Percentiles rank a stretch among this genome's conserved stretches.
phyloP scores from a whole-genome alignment of 23 tunicate genomes.

The Diplosoma virens region DNA sequence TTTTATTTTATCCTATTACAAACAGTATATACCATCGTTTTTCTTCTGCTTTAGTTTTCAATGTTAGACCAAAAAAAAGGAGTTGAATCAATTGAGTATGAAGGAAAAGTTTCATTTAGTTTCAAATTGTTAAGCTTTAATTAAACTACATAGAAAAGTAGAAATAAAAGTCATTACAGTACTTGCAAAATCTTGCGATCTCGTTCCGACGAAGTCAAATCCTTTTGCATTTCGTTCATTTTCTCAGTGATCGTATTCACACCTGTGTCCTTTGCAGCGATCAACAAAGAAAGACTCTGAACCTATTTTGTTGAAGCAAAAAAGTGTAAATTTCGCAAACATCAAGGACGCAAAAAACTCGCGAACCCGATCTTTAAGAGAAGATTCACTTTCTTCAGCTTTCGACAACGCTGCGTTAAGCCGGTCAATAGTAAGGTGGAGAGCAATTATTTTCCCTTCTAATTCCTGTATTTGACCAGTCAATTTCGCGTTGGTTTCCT shows the following conservation, averaged over 20 bases:
- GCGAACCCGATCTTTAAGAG: constrained; percentile 66
- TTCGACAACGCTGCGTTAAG: constrained; percentile 80
- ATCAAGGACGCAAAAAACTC: background rate
- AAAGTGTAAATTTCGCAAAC: background rate
- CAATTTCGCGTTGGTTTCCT: constrained; percentile 66
- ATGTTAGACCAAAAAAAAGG: too few relatives aligned
- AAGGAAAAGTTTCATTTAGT: too few relatives aligned
- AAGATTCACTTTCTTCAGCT: constrained; percentile 89
- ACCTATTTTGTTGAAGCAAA: constrained; percentile 7
- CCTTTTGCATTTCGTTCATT: constrained; percentile 52
- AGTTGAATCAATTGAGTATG: too few relatives aligned
- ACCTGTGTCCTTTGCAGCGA: constrained; percentile 52
- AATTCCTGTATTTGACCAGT: constrained; percentile 78
- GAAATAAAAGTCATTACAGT: background rate
- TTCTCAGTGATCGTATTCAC: constrained; percentile 39
- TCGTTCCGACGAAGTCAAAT: constrained; percentile 63
- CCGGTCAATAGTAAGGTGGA: constrained; percentile 89
- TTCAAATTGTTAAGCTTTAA: too few relatives aligned
- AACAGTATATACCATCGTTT: too few relatives aligned
- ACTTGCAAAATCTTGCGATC: constrained; percentile 63
- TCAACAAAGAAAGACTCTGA: constrained; percentile 49
- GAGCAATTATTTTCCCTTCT: constrained; percentile 80
- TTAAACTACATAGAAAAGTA: too few relatives aligned
- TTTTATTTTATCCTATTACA: too few relatives aligned
- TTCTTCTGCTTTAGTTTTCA: too few relatives aligned